These are phyloP conservation scores for Bugulina stolonifera DNA, from an alignment of 2,888 invertebrate genomes.

Conservation along the genomic window DNA sequence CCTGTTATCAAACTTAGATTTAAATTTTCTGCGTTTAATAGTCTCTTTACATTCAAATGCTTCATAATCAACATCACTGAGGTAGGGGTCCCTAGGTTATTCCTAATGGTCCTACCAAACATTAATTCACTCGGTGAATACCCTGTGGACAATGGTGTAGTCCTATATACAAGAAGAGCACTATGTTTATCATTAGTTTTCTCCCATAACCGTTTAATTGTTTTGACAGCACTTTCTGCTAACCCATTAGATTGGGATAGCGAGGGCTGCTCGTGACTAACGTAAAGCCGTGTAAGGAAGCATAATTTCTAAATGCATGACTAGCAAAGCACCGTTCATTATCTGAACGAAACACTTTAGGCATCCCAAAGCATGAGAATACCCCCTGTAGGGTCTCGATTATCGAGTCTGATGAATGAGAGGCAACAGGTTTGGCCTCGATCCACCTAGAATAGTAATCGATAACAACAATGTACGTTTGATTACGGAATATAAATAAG, in stretches of 20 bases:
- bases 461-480: background rate
- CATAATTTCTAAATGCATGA: background rate
- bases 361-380: background rate
- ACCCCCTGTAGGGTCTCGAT: background rate
- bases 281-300: background rate
- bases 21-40: no score
- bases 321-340: background rate
- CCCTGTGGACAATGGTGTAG: background rate
- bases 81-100: no score
- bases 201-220: background rate
- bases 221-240: conserved; percentile 10
- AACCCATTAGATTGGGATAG: conserved; percentile 21
- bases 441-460: conserved; percentile 8
- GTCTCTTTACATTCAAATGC: no score
- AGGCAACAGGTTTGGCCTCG: background rate
- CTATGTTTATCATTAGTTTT: background rate
- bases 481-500: background rate
- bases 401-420: background rate
- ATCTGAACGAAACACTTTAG: conserved; percentile 1
- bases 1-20: no score
- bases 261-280: background rate
- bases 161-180: background rate
- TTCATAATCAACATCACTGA: no score
- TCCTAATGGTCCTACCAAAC: no score
- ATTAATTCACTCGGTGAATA: background rate